Conservation (phyloP, 2,888 invertebrate genomes). For the Abrostola tripartita region DNA sequence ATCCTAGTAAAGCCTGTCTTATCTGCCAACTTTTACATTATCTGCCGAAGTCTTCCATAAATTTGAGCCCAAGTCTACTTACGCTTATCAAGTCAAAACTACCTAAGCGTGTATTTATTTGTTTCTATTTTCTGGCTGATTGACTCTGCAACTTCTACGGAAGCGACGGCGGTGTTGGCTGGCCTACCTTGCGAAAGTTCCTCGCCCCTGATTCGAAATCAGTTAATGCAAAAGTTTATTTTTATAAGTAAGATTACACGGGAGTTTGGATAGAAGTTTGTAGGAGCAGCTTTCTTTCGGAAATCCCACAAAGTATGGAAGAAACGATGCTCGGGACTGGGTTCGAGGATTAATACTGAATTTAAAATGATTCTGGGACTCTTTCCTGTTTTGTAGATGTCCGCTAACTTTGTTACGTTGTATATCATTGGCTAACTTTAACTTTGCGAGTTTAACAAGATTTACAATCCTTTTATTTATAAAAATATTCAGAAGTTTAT, state of each 20-base stretch:
- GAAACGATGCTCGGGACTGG: constrained; percentile 77
- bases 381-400: constrained; percentile 73
- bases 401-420: constrained; percentile 72
- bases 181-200: constrained; percentile 80
- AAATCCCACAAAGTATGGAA: constrained; percentile 85
- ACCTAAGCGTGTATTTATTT: constrained; percentile 85
- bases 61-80: constrained; percentile 80
- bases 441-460: constrained; percentile 63
- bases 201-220: constrained; percentile 85
- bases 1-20: constrained; percentile 78
- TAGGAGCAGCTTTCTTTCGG: constrained; percentile 83
- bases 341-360: constrained; percentile 85
- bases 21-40: constrained; percentile 85
- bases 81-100: constrained; percentile 86
- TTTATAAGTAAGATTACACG: constrained; percentile 89
- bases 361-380: constrained; percentile 83
- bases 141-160: constrained; percentile 77
- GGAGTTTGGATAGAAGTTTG: constrained; percentile 83
- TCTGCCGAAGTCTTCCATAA: constrained; percentile 82
- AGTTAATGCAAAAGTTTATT: constrained; percentile 89
- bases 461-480: constrained; percentile 60
- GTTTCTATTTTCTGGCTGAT: constrained; percentile 86
- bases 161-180: constrained; percentile 73
- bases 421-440: constrained; percentile 72
- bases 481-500: constrained; percentile 37